Evolutionary conservation across 2,797 vertebrate genomes (phyloP).

Genomic region (Tangara arthus): DNA sequence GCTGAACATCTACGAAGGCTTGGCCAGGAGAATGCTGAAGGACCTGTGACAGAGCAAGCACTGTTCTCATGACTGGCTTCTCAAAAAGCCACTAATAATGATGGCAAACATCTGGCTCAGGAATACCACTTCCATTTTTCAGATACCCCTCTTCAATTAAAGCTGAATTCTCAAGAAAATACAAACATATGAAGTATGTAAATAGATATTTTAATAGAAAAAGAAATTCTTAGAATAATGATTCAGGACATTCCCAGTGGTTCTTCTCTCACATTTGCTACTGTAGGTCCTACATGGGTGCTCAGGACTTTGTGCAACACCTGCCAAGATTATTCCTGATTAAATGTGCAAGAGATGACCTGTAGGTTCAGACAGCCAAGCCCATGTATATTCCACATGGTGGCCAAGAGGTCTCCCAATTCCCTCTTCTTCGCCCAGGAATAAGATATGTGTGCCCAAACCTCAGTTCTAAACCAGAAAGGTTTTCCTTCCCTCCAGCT

Average conservation of each 20-base stretch:
- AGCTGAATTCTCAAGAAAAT: background rate
- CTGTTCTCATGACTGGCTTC: background rate
- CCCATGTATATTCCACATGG: background rate
- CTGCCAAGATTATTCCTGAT: background rate
- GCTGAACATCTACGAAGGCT: background rate
- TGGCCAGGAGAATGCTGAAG: background rate
- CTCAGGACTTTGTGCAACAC: background rate
- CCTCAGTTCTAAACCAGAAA: background rate
- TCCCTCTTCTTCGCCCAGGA: background rate
- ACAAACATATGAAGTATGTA: background rate
- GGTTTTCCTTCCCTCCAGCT: background rate
- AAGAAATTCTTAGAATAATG: background rate
- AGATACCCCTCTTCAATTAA: background rate
- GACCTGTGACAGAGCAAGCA: background rate
- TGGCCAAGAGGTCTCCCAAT: background rate
- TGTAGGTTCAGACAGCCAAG: background rate
- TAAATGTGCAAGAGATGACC: background rate
- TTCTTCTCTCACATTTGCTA: background rate
- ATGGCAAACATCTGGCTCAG: background rate
- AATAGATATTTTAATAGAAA: background rate
- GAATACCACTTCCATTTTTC: background rate
- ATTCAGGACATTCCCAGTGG: background rate
- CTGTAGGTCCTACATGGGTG: background rate
- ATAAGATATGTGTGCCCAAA: rapidly evolving
- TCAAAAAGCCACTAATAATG: background rate